Evolutionary conservation across 1,140 invertebrate species (phyloP).

Genomic region (Zaprionus lachaisei): DNA sequence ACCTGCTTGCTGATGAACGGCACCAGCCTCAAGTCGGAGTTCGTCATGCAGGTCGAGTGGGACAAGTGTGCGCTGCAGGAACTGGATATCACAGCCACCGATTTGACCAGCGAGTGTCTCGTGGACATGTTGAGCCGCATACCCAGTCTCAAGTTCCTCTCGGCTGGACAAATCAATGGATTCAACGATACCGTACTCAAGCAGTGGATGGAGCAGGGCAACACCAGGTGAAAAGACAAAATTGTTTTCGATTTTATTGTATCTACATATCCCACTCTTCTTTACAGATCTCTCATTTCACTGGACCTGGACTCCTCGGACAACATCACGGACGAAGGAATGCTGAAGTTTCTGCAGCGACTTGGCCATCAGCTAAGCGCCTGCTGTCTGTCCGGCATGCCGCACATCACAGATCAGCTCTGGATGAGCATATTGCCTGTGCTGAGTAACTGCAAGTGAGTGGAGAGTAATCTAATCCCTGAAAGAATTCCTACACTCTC

Average conservation of each 20-base stretch:
- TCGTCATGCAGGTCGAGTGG: conserved; percentile 98
- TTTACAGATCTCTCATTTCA: conserved; percentile 88
- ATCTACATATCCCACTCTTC: neutral
- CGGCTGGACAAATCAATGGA: conserved; percentile 98
- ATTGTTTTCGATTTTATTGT: neutral
- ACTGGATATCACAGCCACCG: conserved; percentile 98
- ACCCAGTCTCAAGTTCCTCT: conserved; percentile 94
- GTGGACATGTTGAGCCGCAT: conserved; percentile 96
- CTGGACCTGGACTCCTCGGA: conserved; percentile 97
- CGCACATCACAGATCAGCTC: conserved; percentile 98
- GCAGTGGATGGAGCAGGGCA: conserved; percentile 95
- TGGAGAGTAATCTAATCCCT: neutral
- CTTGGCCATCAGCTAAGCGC: conserved; percentile 95
- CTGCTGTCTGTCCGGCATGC: conserved; percentile 96
- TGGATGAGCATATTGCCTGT: conserved; percentile 97
- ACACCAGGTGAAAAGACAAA: conserved; percentile 85
- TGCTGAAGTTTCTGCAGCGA: conserved; percentile 95
- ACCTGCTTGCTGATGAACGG: conserved; percentile 97
- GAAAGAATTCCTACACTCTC: neutral
- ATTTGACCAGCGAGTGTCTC: conserved; percentile 96
- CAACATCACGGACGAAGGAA: conserved; percentile 96
- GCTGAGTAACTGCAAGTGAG: conserved; percentile 95
- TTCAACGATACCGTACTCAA: conserved; percentile 98
- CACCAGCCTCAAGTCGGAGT: conserved; percentile 95
- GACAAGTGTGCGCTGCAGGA: conserved; percentile 96